Evolutionary conservation across 2,113 vertebrate genomes (phyloP), one percentile per base, ranked within the genome.

Genomic region (Catharus minimus): DNA sequence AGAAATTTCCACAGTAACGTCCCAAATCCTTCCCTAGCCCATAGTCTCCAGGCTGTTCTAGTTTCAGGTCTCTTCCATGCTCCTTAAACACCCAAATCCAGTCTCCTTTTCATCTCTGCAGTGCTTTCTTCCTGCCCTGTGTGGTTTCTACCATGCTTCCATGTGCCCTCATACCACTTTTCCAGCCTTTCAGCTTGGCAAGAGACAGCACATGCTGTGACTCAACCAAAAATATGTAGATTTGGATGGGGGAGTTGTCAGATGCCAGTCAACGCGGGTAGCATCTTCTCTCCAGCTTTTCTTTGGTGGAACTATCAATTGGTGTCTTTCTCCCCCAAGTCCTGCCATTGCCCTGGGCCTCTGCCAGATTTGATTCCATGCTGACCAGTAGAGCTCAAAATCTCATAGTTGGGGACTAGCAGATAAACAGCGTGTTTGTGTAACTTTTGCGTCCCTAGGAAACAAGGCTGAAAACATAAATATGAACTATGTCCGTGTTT

Each of bases 401-500:
- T 27, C 27, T 94, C 7, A 0, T 65, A 20, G 30, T 0, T 84
- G 47, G 24, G 68, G 47, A 81, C 38, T 41, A 86, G 46, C 12
- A 82, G 68, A 67, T 36, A 80, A 66, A 47, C 11, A 44, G 30
- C 27, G 38, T 84, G 61, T 56, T 90, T 90, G 49, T 76, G 49
- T 47, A 81, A 81, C 20, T 84, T 78, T 23, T 43, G 41, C 49
- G 74, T 84, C 80, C 57, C 62, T 90, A 65, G 74, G 62, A 95
- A 92, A 84, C 1, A 1, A 86, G 69, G 49, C 73, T 82, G 50
- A 78, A 75, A 88, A 58, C 41, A 69, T 83, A 57, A 93, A 61
- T 86, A 94, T 19, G 58, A 95, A 50, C 66, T 75, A 14, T 76
- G 73, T 71, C 64, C 46, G 5, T 75, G 69, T 86, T 94, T 88